Base-by-base conservation (phyloP, 2,113 vertebrate species). In the Pyxicephalus adspersus region DNA sequence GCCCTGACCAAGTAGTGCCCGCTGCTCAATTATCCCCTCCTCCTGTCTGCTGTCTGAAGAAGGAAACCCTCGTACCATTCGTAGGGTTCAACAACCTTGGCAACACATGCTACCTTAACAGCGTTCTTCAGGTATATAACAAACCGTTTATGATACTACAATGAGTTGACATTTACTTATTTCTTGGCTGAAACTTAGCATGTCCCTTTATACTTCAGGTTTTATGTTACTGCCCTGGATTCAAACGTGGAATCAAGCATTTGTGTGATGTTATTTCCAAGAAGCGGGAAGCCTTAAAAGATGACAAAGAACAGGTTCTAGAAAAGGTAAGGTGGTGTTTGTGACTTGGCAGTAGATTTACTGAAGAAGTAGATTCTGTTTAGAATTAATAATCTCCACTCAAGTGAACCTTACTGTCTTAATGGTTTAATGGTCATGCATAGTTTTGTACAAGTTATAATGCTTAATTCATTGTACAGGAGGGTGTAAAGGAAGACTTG, bases 51-150 rank as follows among this genome's bases (percentile, higher is more conserved):
- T 93, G 90, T 85, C 95, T 95, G 83, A 98, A 94, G 84, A 95
- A 83, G 65, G 96, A 97, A 83, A 92, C 79, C 77, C 77, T 97
- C 81, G 52, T 97, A 83, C 98, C 98, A 13, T 99, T 99, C 84
- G 96, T 98, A 84, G 98, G 98, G 4, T 82, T 99, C 85, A 98
- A 96, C 88, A 99, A 99, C 82, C 90, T 98, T 16, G 98, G 98
- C 61, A 99, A 99, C 89, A 99, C 98, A 61, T 99, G 98, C 86
- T 99, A 99, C 86, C 91, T 99, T 73, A 99, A 99, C 90, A 99
- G 98, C 26, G 86, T 99, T 60, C 94, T 99, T 85, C 98, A 99
- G 96, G 98, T 98, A 89, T 15, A 13, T 45, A 45, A 13, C 38
- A 2, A 9, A 45, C 38, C 1, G 38, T 45, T 45, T 45, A 8